A percentile compares a stretch with the other conserved stretches of the same genome.
phyloP scores from a whole-genome alignment of 2,888 invertebrate species.

The Zootermopsis nevadensis region DNA sequence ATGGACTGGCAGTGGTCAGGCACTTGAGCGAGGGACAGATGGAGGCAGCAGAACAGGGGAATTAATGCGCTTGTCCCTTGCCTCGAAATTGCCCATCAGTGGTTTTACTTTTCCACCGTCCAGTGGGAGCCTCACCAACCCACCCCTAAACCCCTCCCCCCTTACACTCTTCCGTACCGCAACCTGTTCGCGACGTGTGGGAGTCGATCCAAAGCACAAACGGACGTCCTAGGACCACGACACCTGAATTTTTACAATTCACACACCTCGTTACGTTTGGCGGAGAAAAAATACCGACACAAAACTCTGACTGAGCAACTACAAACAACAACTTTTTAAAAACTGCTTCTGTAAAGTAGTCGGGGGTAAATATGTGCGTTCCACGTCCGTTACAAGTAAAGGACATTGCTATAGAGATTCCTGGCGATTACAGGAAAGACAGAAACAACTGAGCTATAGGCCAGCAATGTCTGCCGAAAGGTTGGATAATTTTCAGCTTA shows the following conservation, averaged over 20 bases:
- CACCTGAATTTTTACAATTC: not conserved
- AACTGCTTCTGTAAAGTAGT: too few relatives aligned
- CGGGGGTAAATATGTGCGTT: too few relatives aligned
- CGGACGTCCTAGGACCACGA: not conserved
- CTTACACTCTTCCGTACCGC: not conserved
- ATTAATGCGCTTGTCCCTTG: constrained; percentile 38
- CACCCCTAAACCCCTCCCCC: not conserved
- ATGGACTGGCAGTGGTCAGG: constrained; percentile 30
- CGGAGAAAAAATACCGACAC: too few relatives aligned
- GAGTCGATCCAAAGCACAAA: not conserved
- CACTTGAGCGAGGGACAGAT: constrained; percentile 10
- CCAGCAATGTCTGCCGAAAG: too few relatives aligned
- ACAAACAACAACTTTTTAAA: too few relatives aligned
- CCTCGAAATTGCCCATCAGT: constrained; percentile 44
- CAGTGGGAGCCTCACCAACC: constrained; percentile 33
- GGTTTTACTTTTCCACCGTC: constrained; percentile 44
- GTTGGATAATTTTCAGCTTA: too few relatives aligned
- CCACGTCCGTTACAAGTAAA: too few relatives aligned
- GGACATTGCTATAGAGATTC: too few relatives aligned
- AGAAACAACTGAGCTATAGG: too few relatives aligned
- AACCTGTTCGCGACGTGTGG: not conserved
- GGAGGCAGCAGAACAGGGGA: constrained; percentile 36
- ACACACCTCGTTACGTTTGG: too few relatives aligned
- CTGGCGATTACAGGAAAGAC: too few relatives aligned
- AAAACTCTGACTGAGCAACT: too few relatives aligned